Evolutionary conservation across 2,797 vertebrate species (phyloP).

Genomic region (Enteromius paludinosus): DNA sequence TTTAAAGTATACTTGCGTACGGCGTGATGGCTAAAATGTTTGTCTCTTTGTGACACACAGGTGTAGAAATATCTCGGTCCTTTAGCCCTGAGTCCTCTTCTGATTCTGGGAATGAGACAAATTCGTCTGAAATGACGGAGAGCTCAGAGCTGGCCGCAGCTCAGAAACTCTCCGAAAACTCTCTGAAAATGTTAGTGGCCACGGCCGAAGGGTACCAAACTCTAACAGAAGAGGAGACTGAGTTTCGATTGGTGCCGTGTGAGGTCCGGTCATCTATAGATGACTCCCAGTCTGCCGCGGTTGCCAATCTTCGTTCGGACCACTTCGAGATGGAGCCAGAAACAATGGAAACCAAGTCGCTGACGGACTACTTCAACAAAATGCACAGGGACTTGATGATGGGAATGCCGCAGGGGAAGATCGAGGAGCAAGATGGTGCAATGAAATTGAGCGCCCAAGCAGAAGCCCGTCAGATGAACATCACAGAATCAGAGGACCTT

Average conservation of each 20-base stretch:
- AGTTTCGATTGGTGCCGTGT: conserved; percentile 79
- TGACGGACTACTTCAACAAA: conserved; percentile 95
- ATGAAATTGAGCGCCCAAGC: conserved; percentile 73
- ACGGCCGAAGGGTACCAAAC: conserved; percentile 88
- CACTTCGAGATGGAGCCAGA: conserved; percentile 98
- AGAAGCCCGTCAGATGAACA: conserved; percentile 79
- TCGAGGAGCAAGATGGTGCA: conserved; percentile 81
- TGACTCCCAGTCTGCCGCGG: conserved; percentile 85
- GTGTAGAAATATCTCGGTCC: conserved; percentile 97
- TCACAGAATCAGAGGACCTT: conserved; percentile 81
- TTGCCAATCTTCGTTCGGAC: conserved; percentile 89
- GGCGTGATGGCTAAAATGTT: conserved; percentile 81
- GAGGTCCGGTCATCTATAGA: conserved; percentile 70
- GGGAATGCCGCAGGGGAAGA: conserved; percentile 87
- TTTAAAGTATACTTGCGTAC: conserved; percentile 68
- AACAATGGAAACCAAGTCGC: conserved; percentile 98
- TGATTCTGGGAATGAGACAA: conserved; percentile 99
- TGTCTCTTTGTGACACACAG: conserved; percentile 86
- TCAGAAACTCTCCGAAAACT: conserved; percentile 91
- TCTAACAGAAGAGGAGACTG: conserved; percentile 86
- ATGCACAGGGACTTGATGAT: conserved; percentile 90
- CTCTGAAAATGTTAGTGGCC: conserved; percentile 88
- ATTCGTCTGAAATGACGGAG: conserved; percentile 99
- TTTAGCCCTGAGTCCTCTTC: conserved; percentile 99
- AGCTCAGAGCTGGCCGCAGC: conserved; percentile 93